Conservation (phyloP, 2,113 vertebrate genomes). For the Lonchura striata region DNA sequence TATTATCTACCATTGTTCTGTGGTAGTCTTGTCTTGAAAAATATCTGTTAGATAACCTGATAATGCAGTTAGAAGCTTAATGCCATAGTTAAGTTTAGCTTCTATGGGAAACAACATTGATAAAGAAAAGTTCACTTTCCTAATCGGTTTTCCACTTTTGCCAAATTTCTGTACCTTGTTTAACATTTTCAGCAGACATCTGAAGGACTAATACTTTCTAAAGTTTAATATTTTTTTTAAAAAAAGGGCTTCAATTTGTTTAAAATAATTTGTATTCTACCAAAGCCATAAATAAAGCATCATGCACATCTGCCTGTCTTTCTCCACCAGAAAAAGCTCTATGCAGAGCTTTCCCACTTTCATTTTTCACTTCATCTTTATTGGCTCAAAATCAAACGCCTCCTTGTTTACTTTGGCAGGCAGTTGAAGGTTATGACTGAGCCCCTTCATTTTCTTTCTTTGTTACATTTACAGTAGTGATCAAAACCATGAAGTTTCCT, state of each 20-base stretch:
- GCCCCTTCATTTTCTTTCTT: not conserved
- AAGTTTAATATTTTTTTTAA: not conserved
- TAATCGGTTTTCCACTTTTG: not conserved
- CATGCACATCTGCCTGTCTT: not conserved
- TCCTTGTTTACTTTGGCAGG: conserved; percentile 50
- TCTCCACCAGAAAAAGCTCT: not conserved
- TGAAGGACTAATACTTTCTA: not conserved
- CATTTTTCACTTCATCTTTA: conserved; percentile 25
- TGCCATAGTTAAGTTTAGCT: not conserved
- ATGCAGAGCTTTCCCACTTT: not conserved
- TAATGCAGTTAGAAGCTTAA: not conserved
- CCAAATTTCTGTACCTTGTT: not conserved
- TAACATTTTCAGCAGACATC: not conserved
- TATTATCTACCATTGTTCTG: not conserved
- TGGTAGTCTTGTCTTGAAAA: not conserved
- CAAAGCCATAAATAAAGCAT: not conserved
- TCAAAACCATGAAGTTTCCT: not conserved
- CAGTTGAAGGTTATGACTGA: conserved; percentile 25
- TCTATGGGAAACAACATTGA: not conserved
- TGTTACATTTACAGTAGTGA: conserved; percentile 23
- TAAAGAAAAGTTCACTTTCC: not conserved
- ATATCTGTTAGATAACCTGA: not conserved
- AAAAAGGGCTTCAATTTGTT: not conserved
- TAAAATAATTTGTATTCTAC: not conserved
- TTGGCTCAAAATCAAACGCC: conserved; percentile 32